Evolutionary conservation across 2,888 invertebrate genomes (phyloP).

Genomic region (Aspidiotus rigidus): DNA sequence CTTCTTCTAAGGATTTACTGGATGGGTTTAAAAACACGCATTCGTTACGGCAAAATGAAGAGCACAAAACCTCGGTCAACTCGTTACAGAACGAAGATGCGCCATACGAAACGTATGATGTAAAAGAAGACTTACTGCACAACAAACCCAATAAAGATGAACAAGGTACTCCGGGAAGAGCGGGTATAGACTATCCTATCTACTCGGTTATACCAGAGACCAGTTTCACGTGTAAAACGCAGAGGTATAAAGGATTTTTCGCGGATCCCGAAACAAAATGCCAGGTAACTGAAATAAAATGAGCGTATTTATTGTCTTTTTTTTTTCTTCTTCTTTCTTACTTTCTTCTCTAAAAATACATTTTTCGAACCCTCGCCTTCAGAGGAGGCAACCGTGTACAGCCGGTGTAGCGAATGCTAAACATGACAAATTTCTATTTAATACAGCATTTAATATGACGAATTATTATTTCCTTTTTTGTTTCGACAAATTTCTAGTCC

Average conservation of each 20-base stretch:
- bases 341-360: too few species aligned
- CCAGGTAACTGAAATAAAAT: conserved; percentile 50
- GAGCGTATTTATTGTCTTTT: too few species aligned
- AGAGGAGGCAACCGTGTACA: too few species aligned
- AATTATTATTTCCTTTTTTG: too few species aligned
- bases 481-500: too few species aligned
- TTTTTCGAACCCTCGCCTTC: too few species aligned
- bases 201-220: conserved; percentile 66
- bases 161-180: conserved; percentile 47
- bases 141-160: conserved; percentile 35
- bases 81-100: conserved; percentile 28
- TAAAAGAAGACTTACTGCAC: neutral
- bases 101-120: conserved; percentile 24
- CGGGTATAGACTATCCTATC: conserved; percentile 73
- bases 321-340: too few species aligned
- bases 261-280: conserved; percentile 79
- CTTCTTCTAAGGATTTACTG: conserved; percentile 14
- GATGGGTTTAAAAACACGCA: conserved; percentile 15
- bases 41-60: neutral
- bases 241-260: conserved; percentile 82
- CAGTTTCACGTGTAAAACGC: conserved; percentile 68
- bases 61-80: conserved; percentile 25
- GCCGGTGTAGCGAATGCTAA: too few species aligned
- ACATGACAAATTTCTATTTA: too few species aligned
- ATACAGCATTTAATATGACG: too few species aligned